phyloP scores from a whole-genome alignment of 1,140 invertebrate genomes.

The Gryon sp. region DNA sequence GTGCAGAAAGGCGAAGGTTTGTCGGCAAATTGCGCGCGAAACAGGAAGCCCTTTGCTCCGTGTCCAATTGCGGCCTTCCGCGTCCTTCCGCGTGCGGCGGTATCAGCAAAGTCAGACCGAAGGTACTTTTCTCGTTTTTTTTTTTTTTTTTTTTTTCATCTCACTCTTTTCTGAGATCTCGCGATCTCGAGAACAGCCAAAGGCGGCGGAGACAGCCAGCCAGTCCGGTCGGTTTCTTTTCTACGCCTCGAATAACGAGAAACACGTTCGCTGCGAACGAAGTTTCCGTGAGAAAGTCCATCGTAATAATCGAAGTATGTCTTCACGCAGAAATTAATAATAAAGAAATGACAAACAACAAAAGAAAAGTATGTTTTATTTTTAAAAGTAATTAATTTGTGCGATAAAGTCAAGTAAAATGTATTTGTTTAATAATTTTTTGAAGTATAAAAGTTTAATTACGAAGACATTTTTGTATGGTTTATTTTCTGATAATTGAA shows the following conservation, averaged over 20 bases:
- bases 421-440: no score
- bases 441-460: no score
- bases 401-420: no score
- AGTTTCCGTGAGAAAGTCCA: constrained; percentile 60
- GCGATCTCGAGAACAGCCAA: constrained; percentile 47
- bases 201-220: constrained; percentile 45
- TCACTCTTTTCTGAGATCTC: constrained; percentile 31
- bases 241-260: constrained; percentile 42
- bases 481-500: no score
- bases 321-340: no score
- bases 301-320: constrained; percentile 47
- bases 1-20: constrained; percentile 35
- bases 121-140: constrained; percentile 18
- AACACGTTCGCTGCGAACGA: constrained; percentile 32
- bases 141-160: constrained; percentile 18
- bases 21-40: constrained; percentile 48
- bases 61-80: constrained; percentile 46
- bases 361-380: no score
- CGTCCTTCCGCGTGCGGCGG: constrained; percentile 52
- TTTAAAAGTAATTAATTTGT: no score
- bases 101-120: constrained; percentile 29
- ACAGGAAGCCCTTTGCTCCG: constrained; percentile 58
- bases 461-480: no score
- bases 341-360: not conserved
- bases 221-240: constrained; percentile 58